Evolutionary conservation across 2,797 vertebrate genomes (phyloP).

Genomic region (Emydoidea blandingii): DNA sequence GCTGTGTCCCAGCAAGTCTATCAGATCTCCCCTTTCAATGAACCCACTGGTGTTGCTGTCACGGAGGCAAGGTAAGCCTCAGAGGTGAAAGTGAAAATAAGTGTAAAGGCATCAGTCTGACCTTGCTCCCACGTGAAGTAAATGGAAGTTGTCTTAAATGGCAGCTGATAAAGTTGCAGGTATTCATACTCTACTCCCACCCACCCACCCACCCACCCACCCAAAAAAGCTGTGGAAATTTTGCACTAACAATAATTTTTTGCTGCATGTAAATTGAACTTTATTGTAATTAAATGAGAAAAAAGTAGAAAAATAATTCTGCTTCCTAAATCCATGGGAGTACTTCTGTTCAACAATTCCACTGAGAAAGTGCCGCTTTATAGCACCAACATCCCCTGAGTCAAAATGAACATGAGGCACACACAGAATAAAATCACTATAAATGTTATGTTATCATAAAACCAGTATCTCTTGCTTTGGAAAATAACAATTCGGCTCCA

Average conservation of each 20-base stretch:
- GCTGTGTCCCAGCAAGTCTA: slow-evolving; percentile 82
- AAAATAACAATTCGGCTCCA: background rate
- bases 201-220: background rate
- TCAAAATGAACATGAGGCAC: background rate
- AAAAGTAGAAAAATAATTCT: background rate
- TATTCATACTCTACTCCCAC: background rate
- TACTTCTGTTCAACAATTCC: background rate
- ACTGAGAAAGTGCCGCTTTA: background rate
- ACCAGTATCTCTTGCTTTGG: background rate
- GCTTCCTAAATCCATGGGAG: accelerated
- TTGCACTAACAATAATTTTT: background rate
- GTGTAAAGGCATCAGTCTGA: background rate
- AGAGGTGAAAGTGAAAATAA: background rate
- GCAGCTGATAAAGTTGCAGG: background rate
- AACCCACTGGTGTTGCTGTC: slow-evolving; percentile 81
- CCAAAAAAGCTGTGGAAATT: background rate
- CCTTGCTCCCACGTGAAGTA: accelerated
- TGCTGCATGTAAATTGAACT: background rate
- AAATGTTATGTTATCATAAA: background rate
- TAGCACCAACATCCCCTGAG: background rate
- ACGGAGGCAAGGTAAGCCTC: slow-evolving; percentile 69
- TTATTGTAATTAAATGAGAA: background rate
- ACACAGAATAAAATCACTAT: background rate
- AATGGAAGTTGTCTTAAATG: background rate
- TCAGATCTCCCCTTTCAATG: slow-evolving; percentile 84